Conservation (phyloP, 2,888 invertebrate species). For the Heteromurus nitidus region DNA sequence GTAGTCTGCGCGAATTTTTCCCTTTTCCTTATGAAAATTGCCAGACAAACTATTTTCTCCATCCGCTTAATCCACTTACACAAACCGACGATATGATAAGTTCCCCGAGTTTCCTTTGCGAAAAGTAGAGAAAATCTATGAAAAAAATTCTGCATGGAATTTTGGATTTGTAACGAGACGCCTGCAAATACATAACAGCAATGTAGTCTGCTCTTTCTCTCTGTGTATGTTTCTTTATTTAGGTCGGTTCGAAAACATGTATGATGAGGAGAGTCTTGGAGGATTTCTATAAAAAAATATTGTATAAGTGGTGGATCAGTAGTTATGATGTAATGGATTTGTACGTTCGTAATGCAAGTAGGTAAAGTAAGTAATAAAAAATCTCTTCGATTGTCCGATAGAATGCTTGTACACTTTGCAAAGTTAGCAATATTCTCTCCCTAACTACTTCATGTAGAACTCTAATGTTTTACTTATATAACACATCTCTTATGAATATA, state of each 20-base stretch:
- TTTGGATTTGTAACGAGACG: constrained; percentile 2
- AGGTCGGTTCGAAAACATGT: background rate
- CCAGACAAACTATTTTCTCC: background rate
- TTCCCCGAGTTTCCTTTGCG: background rate
- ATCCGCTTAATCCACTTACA: constrained; percentile 6
- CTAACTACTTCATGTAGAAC: background rate
- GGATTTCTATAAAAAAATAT: no score
- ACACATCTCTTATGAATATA: background rate
- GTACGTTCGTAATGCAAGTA: background rate
- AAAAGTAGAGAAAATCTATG: background rate
- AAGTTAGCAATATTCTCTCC: background rate
- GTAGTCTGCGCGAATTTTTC: no score
- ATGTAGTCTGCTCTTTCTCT: no score
- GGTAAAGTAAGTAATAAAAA: constrained; percentile 12
- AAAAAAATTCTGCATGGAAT: background rate
- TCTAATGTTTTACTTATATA: background rate
- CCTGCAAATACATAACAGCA: background rate
- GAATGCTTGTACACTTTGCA: background rate
- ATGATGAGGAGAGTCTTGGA: no score
- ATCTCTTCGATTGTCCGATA: constrained; percentile 7
- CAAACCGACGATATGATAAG: background rate
- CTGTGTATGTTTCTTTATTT: background rate
- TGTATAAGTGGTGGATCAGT: constrained; percentile 5
- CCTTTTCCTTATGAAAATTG: background rate
- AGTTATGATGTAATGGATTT: constrained; percentile 5